Percentiles rank a stretch among this genome's conserved stretches.
Conservation (phyloP, 2,888 invertebrate genomes). For the Cephus sareptanus region DNA sequence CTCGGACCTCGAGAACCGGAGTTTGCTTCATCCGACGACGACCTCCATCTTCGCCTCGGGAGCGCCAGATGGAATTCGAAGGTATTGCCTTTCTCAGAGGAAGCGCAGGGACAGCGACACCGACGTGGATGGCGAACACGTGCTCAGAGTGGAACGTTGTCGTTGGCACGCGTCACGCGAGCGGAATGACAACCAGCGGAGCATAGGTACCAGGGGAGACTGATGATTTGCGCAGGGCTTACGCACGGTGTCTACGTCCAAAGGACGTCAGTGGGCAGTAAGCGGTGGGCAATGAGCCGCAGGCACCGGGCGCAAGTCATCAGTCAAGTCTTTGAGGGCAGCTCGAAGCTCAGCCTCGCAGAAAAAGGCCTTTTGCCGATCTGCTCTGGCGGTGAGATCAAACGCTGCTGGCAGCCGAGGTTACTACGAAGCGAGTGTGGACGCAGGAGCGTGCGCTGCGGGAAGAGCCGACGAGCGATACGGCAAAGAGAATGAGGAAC, state of each 20-base stretch:
- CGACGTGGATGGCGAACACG: constrained; percentile 42
- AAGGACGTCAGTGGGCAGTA: neutral
- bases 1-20: neutral
- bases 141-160: constrained; percentile 26
- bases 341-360: constrained; percentile 38
- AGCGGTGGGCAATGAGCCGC: neutral
- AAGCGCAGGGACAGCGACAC: neutral
- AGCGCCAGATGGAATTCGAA: neutral
- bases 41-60: neutral
- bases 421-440: neutral
- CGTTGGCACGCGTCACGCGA: constrained; percentile 52
- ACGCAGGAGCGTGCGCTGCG: neutral
- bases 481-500: constrained; percentile 1
- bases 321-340: constrained; percentile 58
- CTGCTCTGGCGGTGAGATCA: constrained; percentile 57
- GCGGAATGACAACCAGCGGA: constrained; percentile 35
- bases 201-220: neutral
- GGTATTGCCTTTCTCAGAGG: neutral
- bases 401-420: constrained; percentile 31
- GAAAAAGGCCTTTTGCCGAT: constrained; percentile 56
- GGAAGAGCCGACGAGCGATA: neutral
- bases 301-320: constrained; percentile 46
- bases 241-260: neutral
- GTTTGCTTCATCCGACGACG: neutral
- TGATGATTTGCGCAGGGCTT: neutral